phyloP scores from a whole-genome alignment of 92 coral and sea anemone genomes.

The Metridium senile region DNA sequence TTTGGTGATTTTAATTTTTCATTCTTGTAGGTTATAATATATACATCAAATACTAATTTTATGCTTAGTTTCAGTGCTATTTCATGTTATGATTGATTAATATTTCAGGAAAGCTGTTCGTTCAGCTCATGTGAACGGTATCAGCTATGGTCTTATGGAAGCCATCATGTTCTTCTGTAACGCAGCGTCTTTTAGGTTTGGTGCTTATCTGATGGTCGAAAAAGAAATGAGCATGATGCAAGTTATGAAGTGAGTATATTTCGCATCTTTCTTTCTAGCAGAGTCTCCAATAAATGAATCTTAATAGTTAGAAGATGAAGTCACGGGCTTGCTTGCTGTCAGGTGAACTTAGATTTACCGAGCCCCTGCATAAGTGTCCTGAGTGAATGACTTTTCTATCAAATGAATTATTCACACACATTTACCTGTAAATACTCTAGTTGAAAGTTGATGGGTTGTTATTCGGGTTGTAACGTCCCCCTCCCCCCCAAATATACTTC shows the following conservation, averaged over 20 bases:
- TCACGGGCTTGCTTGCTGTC: neutral
- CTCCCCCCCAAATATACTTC: no score
- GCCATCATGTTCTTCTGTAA: constrained; percentile 81
- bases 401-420: no score
- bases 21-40: no score
- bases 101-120: constrained; percentile 65
- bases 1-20: neutral
- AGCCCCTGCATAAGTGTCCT: no score
- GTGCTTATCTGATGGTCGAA: constrained; percentile 67
- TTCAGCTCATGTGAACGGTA: constrained; percentile 80
- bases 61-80: neutral
- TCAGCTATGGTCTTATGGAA: constrained; percentile 83
- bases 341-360: neutral
- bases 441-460: no score
- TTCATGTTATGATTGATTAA: neutral
- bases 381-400: no score
- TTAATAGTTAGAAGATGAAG: neutral
- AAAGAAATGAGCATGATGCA: constrained; percentile 62
- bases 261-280: neutral
- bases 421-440: no score
- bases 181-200: constrained; percentile 92
- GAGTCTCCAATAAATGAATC: neutral
- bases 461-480: no score
- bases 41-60: no score
- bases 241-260: constrained; percentile 85